Conservation (phyloP, 2,113 vertebrate species). For the Pristiophorus japonicus region DNA sequence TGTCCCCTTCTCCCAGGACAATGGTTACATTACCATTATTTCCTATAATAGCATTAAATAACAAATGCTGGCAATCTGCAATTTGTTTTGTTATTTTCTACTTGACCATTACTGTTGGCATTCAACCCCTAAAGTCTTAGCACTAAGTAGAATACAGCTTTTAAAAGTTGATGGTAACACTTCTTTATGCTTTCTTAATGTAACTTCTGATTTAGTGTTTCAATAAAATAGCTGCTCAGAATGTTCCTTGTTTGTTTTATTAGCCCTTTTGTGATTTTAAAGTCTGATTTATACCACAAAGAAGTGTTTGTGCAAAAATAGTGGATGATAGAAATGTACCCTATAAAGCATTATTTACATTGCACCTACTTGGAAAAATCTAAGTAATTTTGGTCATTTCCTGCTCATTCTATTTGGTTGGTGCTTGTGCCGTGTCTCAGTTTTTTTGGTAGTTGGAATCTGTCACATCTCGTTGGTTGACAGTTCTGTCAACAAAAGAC, state of each 20-base stretch:
- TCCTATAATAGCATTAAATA: not conserved
- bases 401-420: not conserved
- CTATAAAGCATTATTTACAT: not conserved
- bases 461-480: not conserved
- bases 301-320: not conserved
- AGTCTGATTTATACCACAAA: not conserved
- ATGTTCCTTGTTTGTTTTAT: slow-evolving; percentile 6
- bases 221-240: not conserved
- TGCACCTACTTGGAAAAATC: not conserved
- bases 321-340: not conserved
- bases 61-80: not conserved
- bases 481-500: not conserved
- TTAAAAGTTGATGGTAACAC: not conserved
- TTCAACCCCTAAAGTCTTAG: not conserved
- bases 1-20: not conserved
- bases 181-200: not conserved
- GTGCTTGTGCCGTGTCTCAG: not conserved
- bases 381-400: not conserved
- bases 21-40: not conserved
- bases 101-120: not conserved
- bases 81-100: not conserved
- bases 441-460: not conserved
- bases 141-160: not conserved
- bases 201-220: not conserved
- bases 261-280: not conserved